Evolutionary conservation across 2,888 invertebrate species (phyloP), one percentile per base, ranked within the genome.

Genomic region (Pseudococcus jackbeardsleyi): DNA sequence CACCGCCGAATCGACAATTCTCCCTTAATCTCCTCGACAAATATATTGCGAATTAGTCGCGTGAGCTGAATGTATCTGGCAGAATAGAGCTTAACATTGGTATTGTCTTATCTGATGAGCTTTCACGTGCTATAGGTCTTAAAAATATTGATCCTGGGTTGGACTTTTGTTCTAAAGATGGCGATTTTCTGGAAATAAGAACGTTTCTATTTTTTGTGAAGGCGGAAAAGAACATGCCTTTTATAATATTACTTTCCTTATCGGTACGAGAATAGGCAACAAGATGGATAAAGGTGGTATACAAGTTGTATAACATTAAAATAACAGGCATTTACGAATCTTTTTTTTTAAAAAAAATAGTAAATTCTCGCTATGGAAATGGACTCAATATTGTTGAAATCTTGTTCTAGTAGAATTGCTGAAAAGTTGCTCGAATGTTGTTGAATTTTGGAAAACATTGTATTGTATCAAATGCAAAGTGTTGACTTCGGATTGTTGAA

Each of bases 31-130:
- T 72, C 33, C 33, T 72, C 72, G 39, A 33, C 33, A 72, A 72
- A 72, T 72, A 72, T 39, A 72, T 33, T 33, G 33, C 39, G 72
- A 72, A 72, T 72, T 72, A 72, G 72, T 72, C 72, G 72, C 72
- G 72, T 72, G 72, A 39, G 72, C n/a, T 17, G 33, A 64, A 64
- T 64, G 72, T 72, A 72, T 72, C 72, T 72, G 72, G 26, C 26
- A 12, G 19, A 15, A 26, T 72, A 22, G 11, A 64, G 22, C 33
- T 42, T 26, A 15, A 64, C 64, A 64, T 64, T 5, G 12, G 11
- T 19, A 2, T 12, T 33, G 33, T 72, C 72, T 72, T 72, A 72
- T 72, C 72, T 33, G 72, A 72, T 72, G 33, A 17, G 72, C 17
- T 68, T 39, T 72, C 33, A 72, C 33, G 33, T 33, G 72, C 33